Evolutionary conservation across 1,140 invertebrate species (phyloP).

Genomic region (Pissodes strobi): DNA sequence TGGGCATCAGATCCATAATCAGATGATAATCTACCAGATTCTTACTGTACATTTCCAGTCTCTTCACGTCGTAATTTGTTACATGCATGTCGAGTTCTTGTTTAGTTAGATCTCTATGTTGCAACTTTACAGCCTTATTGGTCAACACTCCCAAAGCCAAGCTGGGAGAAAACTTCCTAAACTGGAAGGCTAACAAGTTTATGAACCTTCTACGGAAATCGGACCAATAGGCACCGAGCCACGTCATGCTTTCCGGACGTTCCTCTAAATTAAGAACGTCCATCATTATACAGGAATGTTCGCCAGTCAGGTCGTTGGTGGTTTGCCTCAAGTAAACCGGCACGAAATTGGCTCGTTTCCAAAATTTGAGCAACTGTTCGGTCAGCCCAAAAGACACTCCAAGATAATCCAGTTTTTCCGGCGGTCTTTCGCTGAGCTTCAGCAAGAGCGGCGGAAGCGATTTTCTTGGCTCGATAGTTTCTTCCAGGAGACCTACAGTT

Average conservation of each 20-base stretch:
- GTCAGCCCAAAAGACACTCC: slow-evolving; percentile 95
- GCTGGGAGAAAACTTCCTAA: slow-evolving; percentile 72
- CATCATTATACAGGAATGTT: slow-evolving; percentile 97
- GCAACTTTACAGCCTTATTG: slow-evolving; percentile 65
- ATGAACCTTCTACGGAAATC: slow-evolving; percentile 84
- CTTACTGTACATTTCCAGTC: slow-evolving; percentile 88
- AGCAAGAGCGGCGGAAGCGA: slow-evolving; percentile 73
- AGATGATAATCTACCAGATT: slow-evolving; percentile 95
- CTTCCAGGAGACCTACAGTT: slow-evolving; percentile 62
- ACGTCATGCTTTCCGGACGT: slow-evolving; percentile 56
- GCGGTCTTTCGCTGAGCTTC: slow-evolving; percentile 78
- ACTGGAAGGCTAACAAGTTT: slow-evolving; percentile 75
- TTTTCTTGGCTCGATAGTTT: slow-evolving; percentile 67
- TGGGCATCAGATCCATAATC: slow-evolving; percentile 87
- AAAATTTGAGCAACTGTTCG: slow-evolving; percentile 85
- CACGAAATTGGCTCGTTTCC: slow-evolving; percentile 76
- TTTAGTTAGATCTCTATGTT: slow-evolving; percentile 61
- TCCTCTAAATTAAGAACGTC: slow-evolving; percentile 64
- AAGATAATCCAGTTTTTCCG: slow-evolving; percentile 91
- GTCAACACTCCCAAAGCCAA: slow-evolving; percentile 76
- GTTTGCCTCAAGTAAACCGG: slow-evolving; percentile 94
- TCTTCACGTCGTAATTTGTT: slow-evolving; percentile 83
- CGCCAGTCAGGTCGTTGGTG: slow-evolving; percentile 94
- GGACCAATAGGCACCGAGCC: slow-evolving; percentile 78
- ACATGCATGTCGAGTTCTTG: slow-evolving; percentile 73